phyloP scores from a whole-genome alignment of 2,113 vertebrate genomes.

The Lynx canadensis region DNA sequence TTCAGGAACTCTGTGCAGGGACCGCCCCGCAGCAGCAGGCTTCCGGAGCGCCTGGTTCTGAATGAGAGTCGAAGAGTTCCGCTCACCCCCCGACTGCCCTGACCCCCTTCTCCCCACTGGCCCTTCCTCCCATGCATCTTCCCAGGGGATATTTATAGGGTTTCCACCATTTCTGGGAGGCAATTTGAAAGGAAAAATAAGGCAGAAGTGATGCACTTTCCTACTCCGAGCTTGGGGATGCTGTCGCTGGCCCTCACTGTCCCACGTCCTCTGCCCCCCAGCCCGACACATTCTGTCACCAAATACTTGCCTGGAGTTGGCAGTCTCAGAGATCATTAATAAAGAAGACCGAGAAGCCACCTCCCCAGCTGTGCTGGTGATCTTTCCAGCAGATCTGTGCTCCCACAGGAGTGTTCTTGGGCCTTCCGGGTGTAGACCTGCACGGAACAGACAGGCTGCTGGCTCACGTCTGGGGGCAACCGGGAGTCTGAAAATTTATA shows the following conservation, averaged over 20 bases:
- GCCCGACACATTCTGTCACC: accelerated
- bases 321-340: background rate
- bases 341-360: background rate
- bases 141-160: background rate
- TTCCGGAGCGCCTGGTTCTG: background rate
- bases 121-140: background rate
- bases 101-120: accelerated
- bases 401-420: background rate
- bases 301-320: accelerated
- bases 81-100: accelerated
- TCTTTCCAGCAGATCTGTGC: background rate
- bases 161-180: background rate
- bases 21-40: background rate
- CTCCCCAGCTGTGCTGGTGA: accelerated
- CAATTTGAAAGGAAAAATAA: background rate
- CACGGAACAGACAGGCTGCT: accelerated
- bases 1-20: background rate
- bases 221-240: background rate
- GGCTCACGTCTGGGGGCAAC: accelerated
- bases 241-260: accelerated
- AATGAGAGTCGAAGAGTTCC: background rate
- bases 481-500: accelerated
- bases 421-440: accelerated
- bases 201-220: background rate
- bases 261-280: accelerated